Percentiles rank a stretch among this genome's conserved stretches.
Conservation (phyloP, 2,113 vertebrate species). For the Hucho hucho region DNA sequence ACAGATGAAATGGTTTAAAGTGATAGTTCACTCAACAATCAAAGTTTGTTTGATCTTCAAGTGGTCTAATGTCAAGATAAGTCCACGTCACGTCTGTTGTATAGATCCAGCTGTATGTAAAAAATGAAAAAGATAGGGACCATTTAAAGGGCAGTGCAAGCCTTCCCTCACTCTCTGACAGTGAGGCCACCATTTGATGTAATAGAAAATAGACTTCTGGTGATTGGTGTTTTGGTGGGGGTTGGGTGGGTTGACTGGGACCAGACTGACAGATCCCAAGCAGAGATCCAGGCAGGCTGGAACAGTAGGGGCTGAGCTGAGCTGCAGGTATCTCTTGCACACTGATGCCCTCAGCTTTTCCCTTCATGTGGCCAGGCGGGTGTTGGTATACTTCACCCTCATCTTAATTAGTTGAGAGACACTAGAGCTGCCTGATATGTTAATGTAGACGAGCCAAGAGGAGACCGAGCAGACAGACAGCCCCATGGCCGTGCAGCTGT, state of each 20-base stretch:
- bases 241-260: background rate
- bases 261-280: background rate
- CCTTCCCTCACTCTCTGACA: background rate
- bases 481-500: constrained; percentile 35
- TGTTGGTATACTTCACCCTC: background rate
- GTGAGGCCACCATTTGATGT: background rate
- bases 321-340: background rate
- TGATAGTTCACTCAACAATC: too few species aligned
- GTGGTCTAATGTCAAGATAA: too few species aligned
- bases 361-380: background rate
- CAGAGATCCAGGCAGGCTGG: background rate
- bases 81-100: too few species aligned
- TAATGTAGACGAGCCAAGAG: background rate
- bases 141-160: too few species aligned
- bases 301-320: background rate
- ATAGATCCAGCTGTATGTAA: too few species aligned
- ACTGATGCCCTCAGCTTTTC: background rate
- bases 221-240: too few species aligned
- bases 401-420: background rate
- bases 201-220: too few species aligned
- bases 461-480: background rate
- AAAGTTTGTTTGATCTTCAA: too few species aligned
- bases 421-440: constrained; percentile 3
- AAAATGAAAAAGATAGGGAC: background rate
- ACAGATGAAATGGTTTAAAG: background rate